Evolutionary conservation across 2,888 invertebrate genomes (phyloP), one percentile per base, ranked within the genome.

Genomic region (Octodonta nipae): DNA sequence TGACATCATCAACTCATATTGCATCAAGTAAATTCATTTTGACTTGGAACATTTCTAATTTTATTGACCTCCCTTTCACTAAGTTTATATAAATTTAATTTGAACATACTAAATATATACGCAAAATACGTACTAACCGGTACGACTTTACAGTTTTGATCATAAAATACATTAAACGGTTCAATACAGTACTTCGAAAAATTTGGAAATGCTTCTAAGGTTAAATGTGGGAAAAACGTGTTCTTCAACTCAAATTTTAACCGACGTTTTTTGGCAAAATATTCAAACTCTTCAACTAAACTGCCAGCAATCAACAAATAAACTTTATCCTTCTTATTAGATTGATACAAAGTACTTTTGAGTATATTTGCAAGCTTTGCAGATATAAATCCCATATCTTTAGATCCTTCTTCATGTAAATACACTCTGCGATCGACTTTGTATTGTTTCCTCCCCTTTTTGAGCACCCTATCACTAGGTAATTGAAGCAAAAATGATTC

Each of bases 171-270:
- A 13, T 35, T 31, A 1, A 43, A 39, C 3, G 45, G 26, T 27
- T 51, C 49, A 10, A 51, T 40, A 36, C 57, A 55, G 11, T 62
- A 53, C 2, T 55, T 54, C 12, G 67, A 66, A 24, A 73, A 62
- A 27, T 67, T 66, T 0, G 83, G 81, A 33, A 81, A 65, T 1
- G 79, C 80, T 60, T 86, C 85, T 0, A 71, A 71, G 26, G 80
- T 78, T 36, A 84, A 61, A 58, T 86, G 85, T 1, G 84, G 85
- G 65, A 75, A 82, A 59, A 79, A 80, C 1, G 67, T 65, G 32
- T 66, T 64, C 2, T 72, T 61, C 40, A 70, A 61, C 15, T 63
- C 58, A 37, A 75, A 54, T 43, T 63, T 59, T 28, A 73, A 56
- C 32, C 66, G 60, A 20, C 54, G 50, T 13, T 43, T 46, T 10